Evolutionary conservation across 2,888 invertebrate species (phyloP).

Genomic region (Pandemis cinnamomeana): DNA sequence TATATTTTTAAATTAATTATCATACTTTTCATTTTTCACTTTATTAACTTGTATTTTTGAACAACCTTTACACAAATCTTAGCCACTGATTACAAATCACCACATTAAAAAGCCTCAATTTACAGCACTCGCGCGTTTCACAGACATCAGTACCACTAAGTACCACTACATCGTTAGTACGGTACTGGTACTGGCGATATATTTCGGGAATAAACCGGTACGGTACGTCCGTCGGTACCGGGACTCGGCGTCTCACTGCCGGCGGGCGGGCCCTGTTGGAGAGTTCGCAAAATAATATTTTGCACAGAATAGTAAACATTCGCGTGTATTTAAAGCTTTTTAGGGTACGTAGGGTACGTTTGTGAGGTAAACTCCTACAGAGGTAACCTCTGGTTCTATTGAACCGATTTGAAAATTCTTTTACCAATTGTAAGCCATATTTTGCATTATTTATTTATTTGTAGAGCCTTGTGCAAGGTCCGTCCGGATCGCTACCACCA

Average conservation of each 20-base stretch:
- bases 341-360: too few relatives aligned
- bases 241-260: conserved; percentile 23
- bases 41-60: not conserved
- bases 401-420: too few relatives aligned
- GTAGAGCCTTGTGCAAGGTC: too few relatives aligned
- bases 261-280: conserved; percentile 25
- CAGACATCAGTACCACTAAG: not conserved
- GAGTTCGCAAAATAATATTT: conserved; percentile 34
- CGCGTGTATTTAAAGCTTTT: not conserved
- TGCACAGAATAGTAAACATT: conserved; percentile 3
- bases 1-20: too few relatives aligned
- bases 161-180: not conserved
- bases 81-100: not conserved
- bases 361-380: too few relatives aligned
- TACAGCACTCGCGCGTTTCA: not conserved
- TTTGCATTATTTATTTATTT: too few relatives aligned
- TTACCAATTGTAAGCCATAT: too few relatives aligned
- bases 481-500: too few relatives aligned
- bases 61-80: not conserved
- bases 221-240: not conserved
- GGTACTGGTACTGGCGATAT: not conserved
- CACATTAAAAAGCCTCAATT: not conserved
- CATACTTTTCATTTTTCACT: too few relatives aligned
- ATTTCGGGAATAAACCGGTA: not conserved
- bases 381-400: too few relatives aligned